Conservation (phyloP, 1,140 invertebrate species). For the Pinna nobilis region DNA sequence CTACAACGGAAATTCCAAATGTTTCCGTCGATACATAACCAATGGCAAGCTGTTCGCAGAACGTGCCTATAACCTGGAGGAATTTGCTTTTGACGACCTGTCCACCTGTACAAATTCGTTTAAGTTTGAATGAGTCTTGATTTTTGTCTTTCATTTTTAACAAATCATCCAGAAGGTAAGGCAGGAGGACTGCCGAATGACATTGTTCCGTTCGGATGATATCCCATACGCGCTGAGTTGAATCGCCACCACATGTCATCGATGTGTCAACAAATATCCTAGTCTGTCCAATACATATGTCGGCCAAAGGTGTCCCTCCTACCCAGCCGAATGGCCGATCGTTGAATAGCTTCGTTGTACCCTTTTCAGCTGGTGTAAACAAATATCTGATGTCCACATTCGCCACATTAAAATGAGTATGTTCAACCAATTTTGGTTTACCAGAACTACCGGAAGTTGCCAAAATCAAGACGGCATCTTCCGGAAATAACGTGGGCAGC, state of each 20-base stretch:
- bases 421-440: conserved; percentile 17
- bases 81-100: conserved; percentile 9
- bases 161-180: conserved; percentile 26
- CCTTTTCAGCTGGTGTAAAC: too few relatives aligned
- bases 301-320: conserved; percentile 27
- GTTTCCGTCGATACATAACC: conserved; percentile 37
- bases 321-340: conserved; percentile 43
- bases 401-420: conserved; percentile 9
- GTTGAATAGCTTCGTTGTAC: conserved; percentile 18
- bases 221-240: conserved; percentile 6
- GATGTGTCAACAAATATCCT: conserved; percentile 18
- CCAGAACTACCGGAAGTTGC: conserved; percentile 29
- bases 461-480: conserved; percentile 26
- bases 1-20: neutral
- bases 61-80: conserved; percentile 11
- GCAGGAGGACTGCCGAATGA: conserved; percentile 1
- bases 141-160: neutral
- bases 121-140: neutral
- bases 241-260: neutral
- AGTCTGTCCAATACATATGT: conserved; percentile 14
- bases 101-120: conserved; percentile 5
- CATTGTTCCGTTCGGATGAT: conserved; percentile 33
- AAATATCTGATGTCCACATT: neutral
- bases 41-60: neutral
- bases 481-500: conserved; percentile 7